Evolutionary conservation across 1,140 invertebrate species (phyloP), one percentile per base, ranked within the genome.

Genomic region (Sinonovacula constricta): DNA sequence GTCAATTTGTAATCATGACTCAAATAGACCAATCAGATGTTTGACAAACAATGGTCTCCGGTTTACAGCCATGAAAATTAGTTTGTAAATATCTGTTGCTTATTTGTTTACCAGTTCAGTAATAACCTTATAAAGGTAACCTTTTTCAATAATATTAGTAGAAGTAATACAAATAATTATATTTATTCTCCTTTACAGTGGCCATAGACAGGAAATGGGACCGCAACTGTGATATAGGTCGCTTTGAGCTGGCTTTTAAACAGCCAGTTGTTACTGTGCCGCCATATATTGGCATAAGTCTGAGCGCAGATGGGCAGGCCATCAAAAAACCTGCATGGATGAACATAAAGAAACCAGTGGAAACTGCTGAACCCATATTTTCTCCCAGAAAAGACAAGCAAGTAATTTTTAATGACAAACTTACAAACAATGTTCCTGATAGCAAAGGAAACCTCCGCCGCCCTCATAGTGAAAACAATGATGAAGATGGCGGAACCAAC

Each of bases 181-280:
- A 3, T 18, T 54, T 81, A 65, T 60, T 63, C 54, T 80, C 56
- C 81, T 33, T 93, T 93, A 62, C 89, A 98, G 97, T 98, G 85
- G 95, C 97, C 0, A 91, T 98, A n/a, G 97, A 98, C 89, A 92
- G 94, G 74, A 93, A 94, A 54, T 91, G 93, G 57, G 94, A 97
- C 90, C 93, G 94, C 79, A 95, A 94, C 65, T 95, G 95, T 15
- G 94, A 96, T 80, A 96, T 96, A 3, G 97, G 97, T 24, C 92
- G 94, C 67, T 98, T 98, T 89, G 96, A 97, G 88, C 86, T 97
- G 72, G 94, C 94, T 22, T 97, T 96, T 89, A 95, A 94, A 70
- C 95, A 95, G 84, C 92, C 92, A 65, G 85, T 92, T 65, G 92
- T 95, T 24, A 94, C 95, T 1, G 94, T 95, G 3, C 96, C 96